phyloP scores from a whole-genome alignment of 2,113 vertebrate species.

The Neodon shergylaensis region DNA sequence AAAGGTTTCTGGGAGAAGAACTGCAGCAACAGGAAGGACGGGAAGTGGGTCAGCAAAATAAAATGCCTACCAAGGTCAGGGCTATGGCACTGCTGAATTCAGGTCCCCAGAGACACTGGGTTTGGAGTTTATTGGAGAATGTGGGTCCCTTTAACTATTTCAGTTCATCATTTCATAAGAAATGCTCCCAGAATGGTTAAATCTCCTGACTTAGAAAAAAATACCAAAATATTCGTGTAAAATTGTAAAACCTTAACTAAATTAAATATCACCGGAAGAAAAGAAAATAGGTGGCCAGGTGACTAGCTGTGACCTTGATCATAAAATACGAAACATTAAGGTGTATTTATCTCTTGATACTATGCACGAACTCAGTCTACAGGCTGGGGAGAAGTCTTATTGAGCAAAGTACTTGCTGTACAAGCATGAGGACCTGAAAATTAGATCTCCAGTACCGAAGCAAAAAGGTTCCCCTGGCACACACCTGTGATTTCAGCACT shows the following conservation, averaged over 20 bases:
- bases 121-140: fast-evolving
- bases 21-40: not conserved
- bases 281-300: not conserved
- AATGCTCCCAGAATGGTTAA: not conserved
- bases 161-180: not conserved
- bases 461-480: not conserved
- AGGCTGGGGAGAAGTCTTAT: too few species aligned
- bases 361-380: not conserved
- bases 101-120: not conserved
- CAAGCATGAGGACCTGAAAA: not conserved
- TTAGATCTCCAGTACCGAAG: not conserved
- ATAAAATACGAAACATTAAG: not conserved
- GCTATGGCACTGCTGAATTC: not conserved
- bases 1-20: not conserved
- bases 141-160: not conserved
- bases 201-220: not conserved
- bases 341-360: not conserved
- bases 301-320: not conserved
- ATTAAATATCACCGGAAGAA: not conserved
- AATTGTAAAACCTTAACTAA: not conserved
- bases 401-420: not conserved
- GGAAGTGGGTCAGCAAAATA: not conserved
- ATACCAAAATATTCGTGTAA: not conserved
- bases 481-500: not conserved
- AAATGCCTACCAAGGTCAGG: not conserved